These are phyloP conservation scores for Catocala nupta DNA, from an alignment of 2,888 invertebrate genomes.

Conservation along the genomic window DNA sequence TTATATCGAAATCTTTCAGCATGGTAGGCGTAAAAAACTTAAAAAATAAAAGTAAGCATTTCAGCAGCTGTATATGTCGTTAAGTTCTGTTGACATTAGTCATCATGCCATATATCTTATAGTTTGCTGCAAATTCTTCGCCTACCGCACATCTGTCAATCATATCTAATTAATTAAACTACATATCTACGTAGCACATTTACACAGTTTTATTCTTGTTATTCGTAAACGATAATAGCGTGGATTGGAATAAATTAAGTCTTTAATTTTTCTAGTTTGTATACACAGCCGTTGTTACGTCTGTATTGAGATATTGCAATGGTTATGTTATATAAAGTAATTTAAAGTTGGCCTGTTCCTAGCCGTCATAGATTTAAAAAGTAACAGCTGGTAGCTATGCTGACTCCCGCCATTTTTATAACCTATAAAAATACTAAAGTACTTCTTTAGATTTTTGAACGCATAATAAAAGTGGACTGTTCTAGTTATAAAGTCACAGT, in stretches of 20 bases:
- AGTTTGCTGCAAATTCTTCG: slow-evolving; percentile 2
- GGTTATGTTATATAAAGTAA: slow-evolving; percentile 23
- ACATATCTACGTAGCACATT: slow-evolving; percentile 35
- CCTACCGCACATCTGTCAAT: not conserved
- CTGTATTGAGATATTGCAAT: slow-evolving; percentile 20
- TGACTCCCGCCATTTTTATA: slow-evolving; percentile 19
- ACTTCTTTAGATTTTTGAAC: too few species aligned
- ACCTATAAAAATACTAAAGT: slow-evolving; percentile 12
- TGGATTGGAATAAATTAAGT: slow-evolving; percentile 7
- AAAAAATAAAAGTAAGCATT: too few species aligned
- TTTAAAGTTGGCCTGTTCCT: slow-evolving; percentile 22
- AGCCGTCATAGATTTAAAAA: slow-evolving; percentile 11
- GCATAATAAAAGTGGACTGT: too few species aligned
- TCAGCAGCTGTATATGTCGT: too few species aligned
- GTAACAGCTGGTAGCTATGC: slow-evolving; percentile 16
- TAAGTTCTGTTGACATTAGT: not conserved
- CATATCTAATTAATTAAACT: slow-evolving; percentile 60
- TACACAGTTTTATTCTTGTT: slow-evolving; percentile 39
- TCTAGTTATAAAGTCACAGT: too few species aligned
- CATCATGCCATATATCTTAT: not conserved
- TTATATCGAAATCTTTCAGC: too few species aligned
- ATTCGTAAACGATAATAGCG: slow-evolving; percentile 23
- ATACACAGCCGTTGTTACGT: slow-evolving; percentile 15
- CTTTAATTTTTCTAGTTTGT: not conserved
- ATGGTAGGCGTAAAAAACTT: too few species aligned